Evolutionary conservation across 1,140 invertebrate species (phyloP), one percentile per base, ranked within the genome.

Genomic region (Zaprionus kolodkinae): DNA sequence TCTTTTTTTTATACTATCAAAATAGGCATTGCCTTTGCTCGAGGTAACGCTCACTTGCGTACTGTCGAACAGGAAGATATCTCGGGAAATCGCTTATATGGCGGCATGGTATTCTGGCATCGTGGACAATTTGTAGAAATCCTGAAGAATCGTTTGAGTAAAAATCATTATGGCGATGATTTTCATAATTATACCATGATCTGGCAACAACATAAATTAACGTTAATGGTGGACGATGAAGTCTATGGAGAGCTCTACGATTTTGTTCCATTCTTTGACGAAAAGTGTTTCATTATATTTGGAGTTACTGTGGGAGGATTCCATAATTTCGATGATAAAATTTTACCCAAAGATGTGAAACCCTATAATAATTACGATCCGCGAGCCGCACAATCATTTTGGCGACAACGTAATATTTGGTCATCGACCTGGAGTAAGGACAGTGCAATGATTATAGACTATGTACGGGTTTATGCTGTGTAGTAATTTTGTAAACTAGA

Each of bases 151-250:
- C 61, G 52, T 33, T 7, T 90, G 0, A 71, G 56, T 21, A 52
- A 59, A 30, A 40, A 25, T 6, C 81, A 68, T 84, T 92, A 70
- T 95, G 95, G 95, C 92, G 92, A 94, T 60, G 93, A 94, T 45
- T 96, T 94, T 79, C 95, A 96, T 75, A 94, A 93, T 62, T 96
- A 95, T 65, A 94, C 93, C 13, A 89, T 96, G 27, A 92, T 94
- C 62, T 96, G 96, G 96, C 94, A 92, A 59, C 93, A 93, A 92
- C 93, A 94, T 25, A 89, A 87, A 38, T 93, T 95, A 54, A 87
- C 78, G 0, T 83, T 95, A n/a, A 80, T 91, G 25, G 94, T 96
- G 13, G 95, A 96, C 74, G 93, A 92, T 5, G 79, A 92, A 6
- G 57, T 86, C 40, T 91, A 90, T 35, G 90, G 85, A 10, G 78